phyloP scores from a whole-genome alignment of 1,140 invertebrate genomes.

The Tribolium madens region DNA sequence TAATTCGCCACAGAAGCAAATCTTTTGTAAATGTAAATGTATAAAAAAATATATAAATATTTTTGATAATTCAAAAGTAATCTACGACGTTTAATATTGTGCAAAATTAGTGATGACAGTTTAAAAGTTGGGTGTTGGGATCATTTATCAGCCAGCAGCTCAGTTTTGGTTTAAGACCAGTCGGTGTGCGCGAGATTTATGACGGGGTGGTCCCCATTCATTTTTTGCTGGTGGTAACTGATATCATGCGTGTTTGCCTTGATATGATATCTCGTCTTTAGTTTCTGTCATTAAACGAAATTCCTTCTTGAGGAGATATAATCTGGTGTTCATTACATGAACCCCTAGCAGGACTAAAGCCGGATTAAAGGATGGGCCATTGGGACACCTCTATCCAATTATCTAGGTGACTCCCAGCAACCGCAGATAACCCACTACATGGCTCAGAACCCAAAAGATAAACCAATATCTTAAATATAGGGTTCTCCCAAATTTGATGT shows the following conservation, averaged over 20 bases:
- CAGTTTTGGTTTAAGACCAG: no score
- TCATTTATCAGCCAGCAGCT: no score
- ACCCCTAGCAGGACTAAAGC: constrained; percentile 23
- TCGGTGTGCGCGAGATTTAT: no score
- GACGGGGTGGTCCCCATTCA: neutral
- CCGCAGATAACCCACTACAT: constrained; percentile 32
- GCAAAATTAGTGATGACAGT: no score
- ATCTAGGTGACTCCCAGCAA: constrained; percentile 30
- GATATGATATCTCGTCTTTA: neutral
- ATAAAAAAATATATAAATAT: no score
- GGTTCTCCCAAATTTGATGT: constrained; percentile 29
- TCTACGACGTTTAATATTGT: no score
- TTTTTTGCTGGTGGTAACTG: neutral
- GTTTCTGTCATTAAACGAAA: constrained; percentile 4
- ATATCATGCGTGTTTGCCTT: neutral
- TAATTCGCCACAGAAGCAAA: neutral
- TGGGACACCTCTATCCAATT: constrained; percentile 36
- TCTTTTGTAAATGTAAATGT: no score
- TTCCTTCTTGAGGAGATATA: constrained; percentile 29
- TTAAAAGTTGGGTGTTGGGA: no score
- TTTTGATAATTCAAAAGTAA: no score
- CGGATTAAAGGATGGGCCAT: constrained; percentile 36
- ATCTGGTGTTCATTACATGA: constrained; percentile 29
- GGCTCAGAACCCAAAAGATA: constrained; percentile 35
- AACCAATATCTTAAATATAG: constrained; percentile 32